These are phyloP conservation scores for Pheosia gnoma DNA, from an alignment of 2,888 invertebrate genomes.

Conservation along the genomic window DNA sequence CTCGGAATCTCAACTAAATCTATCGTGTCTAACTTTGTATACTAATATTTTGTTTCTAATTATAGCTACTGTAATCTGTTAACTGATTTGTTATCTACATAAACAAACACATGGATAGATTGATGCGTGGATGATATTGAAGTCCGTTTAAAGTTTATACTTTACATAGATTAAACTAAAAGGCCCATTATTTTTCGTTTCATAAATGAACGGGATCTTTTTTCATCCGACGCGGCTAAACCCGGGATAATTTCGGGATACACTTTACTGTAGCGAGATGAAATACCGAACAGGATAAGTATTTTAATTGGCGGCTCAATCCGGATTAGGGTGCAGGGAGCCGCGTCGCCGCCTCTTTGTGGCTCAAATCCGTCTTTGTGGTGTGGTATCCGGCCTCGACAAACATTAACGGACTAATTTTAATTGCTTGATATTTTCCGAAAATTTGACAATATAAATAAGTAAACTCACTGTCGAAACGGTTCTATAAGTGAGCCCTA, in stretches of 20 bases:
- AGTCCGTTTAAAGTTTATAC: neutral
- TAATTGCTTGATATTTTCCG: slow-evolving; percentile 13
- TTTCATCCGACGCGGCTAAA: slow-evolving; percentile 9
- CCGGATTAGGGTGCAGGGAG: slow-evolving; percentile 60
- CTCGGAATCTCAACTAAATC: slow-evolving; percentile 12
- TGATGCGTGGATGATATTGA: too few species aligned
- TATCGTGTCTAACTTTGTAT: neutral
- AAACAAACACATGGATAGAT: too few species aligned
- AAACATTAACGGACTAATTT: slow-evolving; percentile 41
- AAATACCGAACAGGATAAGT: slow-evolving; percentile 62
- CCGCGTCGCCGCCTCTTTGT: slow-evolving; percentile 58
- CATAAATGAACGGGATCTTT: neutral
- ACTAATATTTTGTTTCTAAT: neutral
- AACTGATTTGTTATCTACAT: neutral
- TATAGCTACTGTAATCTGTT: neutral
- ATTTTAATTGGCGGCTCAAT: slow-evolving; percentile 72
- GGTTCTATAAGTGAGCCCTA: too few species aligned
- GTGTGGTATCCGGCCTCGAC: slow-evolving; percentile 29
- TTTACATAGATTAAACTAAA: too few species aligned
- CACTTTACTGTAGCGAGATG: slow-evolving; percentile 38
- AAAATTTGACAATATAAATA: neutral
- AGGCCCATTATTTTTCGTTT: too few species aligned
- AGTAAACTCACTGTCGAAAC: too few species aligned
- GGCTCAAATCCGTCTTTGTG: slow-evolving; percentile 58
- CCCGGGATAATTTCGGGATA: slow-evolving; percentile 31